Percentiles rank a stretch among this genome's conserved stretches.
phyloP scores from a whole-genome alignment of 1,140 invertebrate genomes.

The Diachasma alloeum region DNA sequence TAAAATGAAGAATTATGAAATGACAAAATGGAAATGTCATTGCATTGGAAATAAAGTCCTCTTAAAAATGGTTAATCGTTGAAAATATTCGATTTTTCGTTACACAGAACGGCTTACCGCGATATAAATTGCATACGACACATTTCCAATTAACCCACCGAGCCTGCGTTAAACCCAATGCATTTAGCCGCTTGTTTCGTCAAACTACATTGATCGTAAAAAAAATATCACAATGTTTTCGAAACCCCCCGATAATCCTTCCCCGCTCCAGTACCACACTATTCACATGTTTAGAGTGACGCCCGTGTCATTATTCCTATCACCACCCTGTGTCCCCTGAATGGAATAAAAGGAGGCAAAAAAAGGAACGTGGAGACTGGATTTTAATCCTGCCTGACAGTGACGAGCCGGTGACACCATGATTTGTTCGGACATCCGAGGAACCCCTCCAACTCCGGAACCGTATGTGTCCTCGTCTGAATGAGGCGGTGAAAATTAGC shows the following conservation, averaged over 20 bases:
- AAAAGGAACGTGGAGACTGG: conserved; percentile 31
- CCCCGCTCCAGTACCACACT: not conserved
- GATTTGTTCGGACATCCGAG: conserved; percentile 40
- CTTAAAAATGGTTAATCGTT: too few species aligned
- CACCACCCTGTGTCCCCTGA: conserved; percentile 23
- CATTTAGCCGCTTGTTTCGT: conserved; percentile 12
- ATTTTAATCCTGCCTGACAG: conserved; percentile 50
- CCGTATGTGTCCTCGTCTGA: not conserved
- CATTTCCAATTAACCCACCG: too few species aligned
- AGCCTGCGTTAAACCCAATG: not conserved
- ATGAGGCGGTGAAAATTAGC: conserved; percentile 41
- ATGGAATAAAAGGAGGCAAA: conserved; percentile 28
- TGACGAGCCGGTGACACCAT: conserved; percentile 51
- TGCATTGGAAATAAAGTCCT: too few species aligned
- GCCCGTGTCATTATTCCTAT: conserved; percentile 33
- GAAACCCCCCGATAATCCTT: conserved; percentile 11
- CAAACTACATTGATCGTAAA: not conserved
- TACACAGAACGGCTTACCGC: too few species aligned
- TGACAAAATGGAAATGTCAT: too few species aligned
- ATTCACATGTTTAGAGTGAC: conserved; percentile 27
- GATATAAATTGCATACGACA: too few species aligned
- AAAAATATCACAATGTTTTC: conserved; percentile 9
- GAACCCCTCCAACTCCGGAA: conserved; percentile 28
- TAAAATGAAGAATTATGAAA: too few species aligned
- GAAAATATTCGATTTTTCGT: too few species aligned